Evolutionary conservation across 2,888 invertebrate genomes (phyloP).

Genomic region (Lutraria lutraria): DNA sequence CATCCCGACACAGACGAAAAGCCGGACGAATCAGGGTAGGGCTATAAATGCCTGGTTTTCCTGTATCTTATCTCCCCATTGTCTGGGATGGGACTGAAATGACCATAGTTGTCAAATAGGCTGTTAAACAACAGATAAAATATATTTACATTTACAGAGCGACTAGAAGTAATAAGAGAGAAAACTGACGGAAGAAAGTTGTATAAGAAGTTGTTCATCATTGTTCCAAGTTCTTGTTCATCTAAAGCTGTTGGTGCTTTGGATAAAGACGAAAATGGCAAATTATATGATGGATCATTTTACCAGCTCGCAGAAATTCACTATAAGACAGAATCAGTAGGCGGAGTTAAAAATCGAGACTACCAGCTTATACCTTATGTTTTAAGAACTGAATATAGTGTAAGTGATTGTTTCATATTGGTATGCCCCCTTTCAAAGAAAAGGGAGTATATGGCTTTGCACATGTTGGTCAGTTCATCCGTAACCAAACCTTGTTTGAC

Average conservation of each 20-base stretch:
- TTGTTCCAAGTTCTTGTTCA: slow-evolving; percentile 50
- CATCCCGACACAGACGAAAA: too few relatives aligned
- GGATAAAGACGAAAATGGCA: slow-evolving; percentile 44
- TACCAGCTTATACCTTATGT: slow-evolving; percentile 44
- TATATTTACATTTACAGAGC: not conserved
- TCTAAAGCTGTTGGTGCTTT: slow-evolving; percentile 34
- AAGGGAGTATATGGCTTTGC: too few relatives aligned
- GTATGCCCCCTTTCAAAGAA: too few relatives aligned
- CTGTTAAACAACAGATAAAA: too few relatives aligned
- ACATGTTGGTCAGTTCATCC: too few relatives aligned
- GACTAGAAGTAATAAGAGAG: not conserved
- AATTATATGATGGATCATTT: slow-evolving; percentile 33
- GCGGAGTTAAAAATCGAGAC: slow-evolving; percentile 29
- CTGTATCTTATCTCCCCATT: too few relatives aligned
- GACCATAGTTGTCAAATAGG: too few relatives aligned
- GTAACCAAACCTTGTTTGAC: too few relatives aligned
- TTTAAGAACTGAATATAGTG: slow-evolving; percentile 15
- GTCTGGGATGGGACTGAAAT: too few relatives aligned
- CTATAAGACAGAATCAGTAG: slow-evolving; percentile 10
- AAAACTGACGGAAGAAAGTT: not conserved
- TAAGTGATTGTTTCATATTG: not conserved
- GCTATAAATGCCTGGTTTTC: too few relatives aligned
- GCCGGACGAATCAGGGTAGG: too few relatives aligned
- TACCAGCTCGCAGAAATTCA: slow-evolving; percentile 40
- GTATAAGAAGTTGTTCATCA: slow-evolving; percentile 47